Conservation (phyloP, 1,140 invertebrate genomes). For the Trinorchestia longiramus region DNA sequence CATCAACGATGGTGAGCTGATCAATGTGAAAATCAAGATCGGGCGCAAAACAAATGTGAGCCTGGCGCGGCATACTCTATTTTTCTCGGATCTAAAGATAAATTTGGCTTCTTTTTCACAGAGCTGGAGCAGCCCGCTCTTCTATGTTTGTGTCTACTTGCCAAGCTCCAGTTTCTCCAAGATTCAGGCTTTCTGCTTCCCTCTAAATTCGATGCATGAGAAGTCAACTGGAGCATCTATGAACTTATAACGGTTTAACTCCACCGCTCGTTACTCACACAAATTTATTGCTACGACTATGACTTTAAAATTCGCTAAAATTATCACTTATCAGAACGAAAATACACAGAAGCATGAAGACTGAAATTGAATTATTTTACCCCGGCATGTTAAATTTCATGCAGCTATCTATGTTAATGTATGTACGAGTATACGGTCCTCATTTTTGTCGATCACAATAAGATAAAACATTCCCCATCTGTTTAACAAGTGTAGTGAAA, state of each 20-base stretch:
- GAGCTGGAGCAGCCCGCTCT: background rate
- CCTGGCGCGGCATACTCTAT: conserved; percentile 61
- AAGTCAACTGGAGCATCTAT: background rate
- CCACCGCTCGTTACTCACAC: background rate
- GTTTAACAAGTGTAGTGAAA: too few relatives aligned
- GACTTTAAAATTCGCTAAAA: background rate
- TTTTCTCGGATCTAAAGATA: conserved; percentile 63
- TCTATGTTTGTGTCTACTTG: conserved; percentile 38
- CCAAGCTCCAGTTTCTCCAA: background rate
- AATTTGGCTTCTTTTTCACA: conserved; percentile 60
- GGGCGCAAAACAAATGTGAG: conserved; percentile 65
- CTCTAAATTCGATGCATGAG: background rate
- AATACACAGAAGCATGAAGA: too few relatives aligned
- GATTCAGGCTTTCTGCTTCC: background rate
- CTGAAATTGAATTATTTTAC: too few relatives aligned
- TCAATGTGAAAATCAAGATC: conserved; percentile 65
- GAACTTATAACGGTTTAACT: background rate
- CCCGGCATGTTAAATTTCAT: too few relatives aligned
- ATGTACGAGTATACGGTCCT: too few relatives aligned
- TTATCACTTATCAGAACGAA: background rate
- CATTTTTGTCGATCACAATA: too few relatives aligned
- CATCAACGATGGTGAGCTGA: conserved; percentile 60
- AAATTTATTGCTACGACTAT: background rate
- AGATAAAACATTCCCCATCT: too few relatives aligned
- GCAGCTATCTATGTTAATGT: too few relatives aligned